phyloP scores from a whole-genome alignment of 2,113 vertebrate species.

The Pseudorhombus dupliciocellatus region DNA sequence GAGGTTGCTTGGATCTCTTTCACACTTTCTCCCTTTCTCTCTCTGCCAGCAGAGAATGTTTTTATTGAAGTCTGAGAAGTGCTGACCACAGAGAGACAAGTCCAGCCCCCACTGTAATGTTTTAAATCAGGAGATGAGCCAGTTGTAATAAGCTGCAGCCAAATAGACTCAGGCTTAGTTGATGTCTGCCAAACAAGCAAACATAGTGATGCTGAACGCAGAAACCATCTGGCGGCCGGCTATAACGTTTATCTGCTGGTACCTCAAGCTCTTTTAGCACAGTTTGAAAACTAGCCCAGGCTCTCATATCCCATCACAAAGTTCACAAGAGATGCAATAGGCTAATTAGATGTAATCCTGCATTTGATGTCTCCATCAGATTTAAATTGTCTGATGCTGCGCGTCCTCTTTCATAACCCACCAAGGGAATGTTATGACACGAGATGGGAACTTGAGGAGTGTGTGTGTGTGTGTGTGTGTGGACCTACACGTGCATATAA shows the following conservation, averaged over 20 bases:
- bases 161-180: slow-evolving; percentile 61
- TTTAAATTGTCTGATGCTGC: slow-evolving; percentile 44
- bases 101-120: slow-evolving; percentile 62
- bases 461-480: slow-evolving; percentile 6
- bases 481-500: background rate
- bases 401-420: slow-evolving; percentile 40
- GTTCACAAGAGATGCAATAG: slow-evolving; percentile 43
- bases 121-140: slow-evolving; percentile 73
- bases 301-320: slow-evolving; percentile 45
- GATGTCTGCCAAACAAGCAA: slow-evolving; percentile 70
- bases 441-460: slow-evolving; percentile 31
- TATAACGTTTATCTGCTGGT: slow-evolving; percentile 57
- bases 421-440: slow-evolving; percentile 27
- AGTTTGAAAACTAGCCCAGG: slow-evolving; percentile 50
- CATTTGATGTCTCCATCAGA: slow-evolving; percentile 54
- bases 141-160: slow-evolving; percentile 65
- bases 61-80: slow-evolving; percentile 79
- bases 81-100: slow-evolving; percentile 75
- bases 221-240: slow-evolving; percentile 62
- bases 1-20: slow-evolving; percentile 72
- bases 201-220: slow-evolving; percentile 48
- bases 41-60: slow-evolving; percentile 68
- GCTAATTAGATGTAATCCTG: slow-evolving; percentile 60
- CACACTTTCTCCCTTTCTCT: slow-evolving; percentile 53
- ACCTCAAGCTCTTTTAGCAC: slow-evolving; percentile 37